These are phyloP conservation scores for Thumatha senex DNA, from an alignment of 2,888 invertebrate genomes.

Conservation along the genomic window DNA sequence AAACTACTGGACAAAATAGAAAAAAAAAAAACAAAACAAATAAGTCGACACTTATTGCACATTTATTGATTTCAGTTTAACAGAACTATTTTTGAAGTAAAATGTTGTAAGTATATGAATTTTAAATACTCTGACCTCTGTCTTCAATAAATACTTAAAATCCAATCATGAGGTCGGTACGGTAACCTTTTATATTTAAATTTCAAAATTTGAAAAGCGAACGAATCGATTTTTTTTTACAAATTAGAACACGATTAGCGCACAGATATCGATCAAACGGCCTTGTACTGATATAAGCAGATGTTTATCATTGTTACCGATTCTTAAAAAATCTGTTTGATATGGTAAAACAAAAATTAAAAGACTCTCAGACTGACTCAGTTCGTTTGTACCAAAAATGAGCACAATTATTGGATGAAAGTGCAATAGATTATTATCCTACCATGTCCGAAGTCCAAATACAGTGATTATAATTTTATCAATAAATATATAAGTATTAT, in stretches of 20 bases:
- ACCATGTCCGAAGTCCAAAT: constrained; percentile 1
- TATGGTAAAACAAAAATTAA: neutral
- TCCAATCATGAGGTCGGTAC: neutral
- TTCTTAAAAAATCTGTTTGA: neutral
- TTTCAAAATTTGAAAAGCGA: neutral
- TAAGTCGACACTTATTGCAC: neutral
- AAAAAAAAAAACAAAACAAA: neutral
- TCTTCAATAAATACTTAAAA: neutral
- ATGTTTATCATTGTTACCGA: neutral
- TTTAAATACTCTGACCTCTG: too few relatives aligned
- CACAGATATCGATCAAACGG: neutral
- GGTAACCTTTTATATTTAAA: too few relatives aligned
- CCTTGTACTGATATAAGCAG: neutral
- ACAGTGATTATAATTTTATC: constrained; percentile 8
- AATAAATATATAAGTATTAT: neutral
- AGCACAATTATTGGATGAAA: neutral
- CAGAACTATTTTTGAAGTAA: too few relatives aligned
- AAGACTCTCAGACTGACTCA: neutral
- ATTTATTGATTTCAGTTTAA: neutral
- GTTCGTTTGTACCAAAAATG: neutral
- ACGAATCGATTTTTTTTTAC: neutral
- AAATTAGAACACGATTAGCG: neutral
- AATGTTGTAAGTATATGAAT: neutral
- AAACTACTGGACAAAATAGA: constrained; percentile 25
- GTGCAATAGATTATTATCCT: neutral